A percentile compares a stretch with the other conserved stretches of the same genome.
phyloP scores from a whole-genome alignment of 2,797 vertebrate genomes.

The Holocentrus rufus region DNA sequence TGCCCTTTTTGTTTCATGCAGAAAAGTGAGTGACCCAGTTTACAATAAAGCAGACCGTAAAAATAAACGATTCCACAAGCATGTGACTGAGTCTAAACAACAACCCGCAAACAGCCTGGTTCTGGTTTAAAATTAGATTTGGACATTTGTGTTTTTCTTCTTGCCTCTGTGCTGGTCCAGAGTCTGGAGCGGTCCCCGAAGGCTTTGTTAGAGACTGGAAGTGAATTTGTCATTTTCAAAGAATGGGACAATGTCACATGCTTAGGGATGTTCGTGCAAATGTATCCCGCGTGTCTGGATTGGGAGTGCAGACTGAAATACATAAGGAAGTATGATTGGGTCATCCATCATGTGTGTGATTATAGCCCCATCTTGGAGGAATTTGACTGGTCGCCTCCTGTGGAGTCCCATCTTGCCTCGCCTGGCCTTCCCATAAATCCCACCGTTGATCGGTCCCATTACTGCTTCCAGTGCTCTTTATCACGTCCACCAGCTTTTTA shows the following conservation, averaged over 20 bases:
- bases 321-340: background rate
- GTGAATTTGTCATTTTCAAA: no score
- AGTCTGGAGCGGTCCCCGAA: constrained; percentile 22
- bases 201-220: background rate
- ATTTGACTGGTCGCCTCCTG: no score
- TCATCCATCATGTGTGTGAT: background rate
- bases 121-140: constrained; percentile 72
- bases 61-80: constrained; percentile 70
- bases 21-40: constrained; percentile 63
- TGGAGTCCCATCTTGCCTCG: no score
- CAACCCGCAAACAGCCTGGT: constrained; percentile 67
- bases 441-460: background rate
- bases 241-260: background rate
- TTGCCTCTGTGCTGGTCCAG: constrained; percentile 21
- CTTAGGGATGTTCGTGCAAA: background rate
- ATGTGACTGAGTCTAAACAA: constrained; percentile 66
- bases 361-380: constrained; percentile 1
- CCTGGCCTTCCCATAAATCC: background rate
- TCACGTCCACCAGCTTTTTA: background rate
- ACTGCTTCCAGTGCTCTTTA: background rate
- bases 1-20: constrained; percentile 59
- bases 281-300: background rate
- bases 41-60: constrained; percentile 70
- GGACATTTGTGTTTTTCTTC: constrained; percentile 54
- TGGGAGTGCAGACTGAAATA: background rate